Base-by-base conservation (phyloP, 2,888 invertebrate genomes). In the Bombylius major region DNA sequence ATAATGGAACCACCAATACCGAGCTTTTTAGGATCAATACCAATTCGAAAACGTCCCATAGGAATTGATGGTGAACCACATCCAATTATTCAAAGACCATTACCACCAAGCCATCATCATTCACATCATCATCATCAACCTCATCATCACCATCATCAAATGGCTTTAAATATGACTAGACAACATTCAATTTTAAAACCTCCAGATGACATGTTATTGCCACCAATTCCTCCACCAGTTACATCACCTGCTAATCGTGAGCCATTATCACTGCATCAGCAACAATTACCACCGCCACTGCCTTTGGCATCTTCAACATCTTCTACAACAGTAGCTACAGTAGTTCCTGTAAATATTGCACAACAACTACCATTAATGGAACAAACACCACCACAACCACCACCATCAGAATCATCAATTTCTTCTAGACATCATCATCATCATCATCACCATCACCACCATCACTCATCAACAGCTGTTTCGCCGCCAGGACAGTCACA, bases 381-480 rank as follows among this genome's bases (percentile, higher is more conserved):
- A 12, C 12, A 11, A 42, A 4, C 4, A 11, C 39, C 39, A 11
- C 57, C 50, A 5, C 57, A 51, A 12, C 60, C 56, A 31, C 52
- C 42, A 14, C 4, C 49, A 34, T 6, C 23, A 13, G 14, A 47
- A 9, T 23, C 50, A 45, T 14, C 36, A 23, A 33, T 8, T 7
- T 48, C 45, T n/a, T 33, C 50, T 47, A 14, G 50, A 12, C 50
- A 54, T 31, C 59, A 58, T 53, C 23, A 45, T 57, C 23, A 53
- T 11, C 34, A 58, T 58, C 50, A 5, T 56, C 53, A 12, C 59
- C 56, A 31, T 50, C 42, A 14, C 4, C 49, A 34, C 31, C 59
- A 58, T 53, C 68, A 73, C 64, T 69, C 76, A 14, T 76, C 79
- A 14, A 73, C 61, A 59, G 76, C 76, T 12, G 75, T 76, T 36